Evolutionary conservation across 1,140 invertebrate genomes (phyloP).

Genomic region (Apis cerana): DNA sequence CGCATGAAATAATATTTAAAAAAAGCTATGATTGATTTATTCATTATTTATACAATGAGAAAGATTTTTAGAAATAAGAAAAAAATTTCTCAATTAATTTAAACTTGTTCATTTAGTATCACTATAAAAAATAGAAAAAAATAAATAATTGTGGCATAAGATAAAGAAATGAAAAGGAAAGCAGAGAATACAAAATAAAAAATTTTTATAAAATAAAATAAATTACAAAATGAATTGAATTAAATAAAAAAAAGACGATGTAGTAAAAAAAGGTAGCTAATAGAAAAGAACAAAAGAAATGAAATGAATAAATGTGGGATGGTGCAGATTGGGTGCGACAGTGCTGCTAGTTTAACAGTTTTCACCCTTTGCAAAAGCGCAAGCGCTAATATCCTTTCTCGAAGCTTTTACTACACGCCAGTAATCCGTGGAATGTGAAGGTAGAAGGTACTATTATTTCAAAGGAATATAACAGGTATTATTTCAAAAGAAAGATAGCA

Average conservation of each 20-base stretch:
- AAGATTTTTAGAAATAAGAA: not conserved
- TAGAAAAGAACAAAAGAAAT: not conserved
- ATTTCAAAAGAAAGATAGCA: not conserved
- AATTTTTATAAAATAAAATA: not conserved
- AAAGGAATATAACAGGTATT: slow-evolving; percentile 28
- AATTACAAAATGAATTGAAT: not conserved
- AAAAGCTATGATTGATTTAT: not conserved
- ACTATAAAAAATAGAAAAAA: not conserved
- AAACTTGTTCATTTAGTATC: not conserved
- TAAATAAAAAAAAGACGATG: not conserved
- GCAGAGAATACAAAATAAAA: not conserved
- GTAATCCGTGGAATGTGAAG: slow-evolving; percentile 75
- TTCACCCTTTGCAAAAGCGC: slow-evolving; percentile 44
- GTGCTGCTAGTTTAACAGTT: slow-evolving; percentile 41
- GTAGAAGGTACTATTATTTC: slow-evolving; percentile 66
- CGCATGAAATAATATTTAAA: no score
- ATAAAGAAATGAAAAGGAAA: not conserved
- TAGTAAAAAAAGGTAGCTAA: not conserved
- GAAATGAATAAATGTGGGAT: not conserved
- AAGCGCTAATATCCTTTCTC: slow-evolving; percentile 56
- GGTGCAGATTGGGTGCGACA: slow-evolving; percentile 34
- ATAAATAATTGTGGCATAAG: not conserved
- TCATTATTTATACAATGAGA: not conserved
- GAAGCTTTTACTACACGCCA: slow-evolving; percentile 68
- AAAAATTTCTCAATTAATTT: not conserved